Percentiles rank a stretch among this genome's conserved stretches.
These are phyloP conservation scores for Fistularia tabacaria DNA, from an alignment of 2,797 vertebrate species.

Conservation along the genomic window DNA sequence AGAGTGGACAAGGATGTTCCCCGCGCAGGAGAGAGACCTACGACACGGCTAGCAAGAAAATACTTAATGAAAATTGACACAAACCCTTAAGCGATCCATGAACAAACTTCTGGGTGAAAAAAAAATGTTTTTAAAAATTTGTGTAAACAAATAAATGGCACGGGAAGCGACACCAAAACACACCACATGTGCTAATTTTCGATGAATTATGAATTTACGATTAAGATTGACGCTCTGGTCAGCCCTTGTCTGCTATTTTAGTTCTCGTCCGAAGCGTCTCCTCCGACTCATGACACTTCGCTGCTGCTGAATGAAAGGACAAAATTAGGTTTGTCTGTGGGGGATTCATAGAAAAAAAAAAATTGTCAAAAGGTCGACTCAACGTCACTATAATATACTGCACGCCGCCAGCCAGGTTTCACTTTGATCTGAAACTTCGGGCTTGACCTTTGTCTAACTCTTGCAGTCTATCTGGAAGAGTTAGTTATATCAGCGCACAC, in stretches of 20 bases:
- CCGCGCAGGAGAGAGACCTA: too few relatives aligned
- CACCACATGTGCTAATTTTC: too few relatives aligned
- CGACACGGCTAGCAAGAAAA: too few relatives aligned
- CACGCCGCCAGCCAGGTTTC: conserved; percentile 34
- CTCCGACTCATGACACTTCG: conserved; percentile 35
- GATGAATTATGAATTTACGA: too few relatives aligned
- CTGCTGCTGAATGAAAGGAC: conserved; percentile 45
- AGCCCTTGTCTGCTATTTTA: conserved; percentile 25
- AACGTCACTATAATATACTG: conserved; percentile 29
- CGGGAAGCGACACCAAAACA: background rate
- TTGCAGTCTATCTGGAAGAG: conserved; percentile 14
- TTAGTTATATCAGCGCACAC: conserved; percentile 8
- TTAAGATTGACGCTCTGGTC: conserved; percentile 5
- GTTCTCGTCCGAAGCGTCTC: conserved; percentile 14
- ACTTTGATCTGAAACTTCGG: conserved; percentile 39
- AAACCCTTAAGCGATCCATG: too few relatives aligned
- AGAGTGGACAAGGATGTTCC: too few relatives aligned
- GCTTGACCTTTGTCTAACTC: conserved; percentile 24
- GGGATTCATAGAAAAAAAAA: conserved; percentile 34
- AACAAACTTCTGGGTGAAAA: too few relatives aligned
- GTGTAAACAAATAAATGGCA: background rate
- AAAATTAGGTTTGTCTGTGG: conserved; percentile 49
- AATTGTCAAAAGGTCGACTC: conserved; percentile 51
- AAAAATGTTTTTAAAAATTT: too few relatives aligned
- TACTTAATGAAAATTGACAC: too few relatives aligned